Conservation (phyloP, 2,888 invertebrate species). For the Eristalis arbustorum region DNA sequence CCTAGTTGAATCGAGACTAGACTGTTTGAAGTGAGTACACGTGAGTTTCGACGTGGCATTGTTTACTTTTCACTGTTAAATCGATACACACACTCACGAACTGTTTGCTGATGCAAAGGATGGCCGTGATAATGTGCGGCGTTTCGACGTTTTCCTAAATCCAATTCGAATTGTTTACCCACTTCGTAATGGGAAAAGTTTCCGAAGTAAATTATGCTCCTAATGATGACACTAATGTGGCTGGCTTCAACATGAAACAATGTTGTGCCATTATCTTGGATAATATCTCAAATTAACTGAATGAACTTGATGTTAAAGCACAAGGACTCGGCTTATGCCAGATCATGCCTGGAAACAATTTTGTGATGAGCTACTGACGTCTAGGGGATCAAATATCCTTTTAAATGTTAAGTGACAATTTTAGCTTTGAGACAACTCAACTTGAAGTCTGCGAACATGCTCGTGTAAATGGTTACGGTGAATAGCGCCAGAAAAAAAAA, state of each 20-base stretch:
- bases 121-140: not conserved
- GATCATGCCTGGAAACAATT: no score
- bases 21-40: not conserved
- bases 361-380: no score
- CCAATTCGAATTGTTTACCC: not conserved
- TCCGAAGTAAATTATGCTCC: not conserved
- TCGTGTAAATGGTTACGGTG: no score
- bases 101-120: not conserved
- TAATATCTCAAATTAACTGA: not conserved
- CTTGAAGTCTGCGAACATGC: no score
- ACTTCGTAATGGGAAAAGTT: not conserved
- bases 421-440: no score
- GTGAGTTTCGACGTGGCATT: not conserved
- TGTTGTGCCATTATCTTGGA: not conserved
- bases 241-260: not conserved
- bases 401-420: no score
- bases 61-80: not conserved
- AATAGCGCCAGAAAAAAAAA: no score
- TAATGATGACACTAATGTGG: not conserved
- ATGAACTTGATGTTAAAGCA: not conserved
- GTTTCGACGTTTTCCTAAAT: not conserved
- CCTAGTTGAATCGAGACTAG: not conserved
- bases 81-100: not conserved
- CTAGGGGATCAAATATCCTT: no score
- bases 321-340: not conserved